Percentiles rank a stretch among this genome's conserved stretches.
phyloP scores from a whole-genome alignment of 2,888 invertebrate species.

The Selenia dentaria region DNA sequence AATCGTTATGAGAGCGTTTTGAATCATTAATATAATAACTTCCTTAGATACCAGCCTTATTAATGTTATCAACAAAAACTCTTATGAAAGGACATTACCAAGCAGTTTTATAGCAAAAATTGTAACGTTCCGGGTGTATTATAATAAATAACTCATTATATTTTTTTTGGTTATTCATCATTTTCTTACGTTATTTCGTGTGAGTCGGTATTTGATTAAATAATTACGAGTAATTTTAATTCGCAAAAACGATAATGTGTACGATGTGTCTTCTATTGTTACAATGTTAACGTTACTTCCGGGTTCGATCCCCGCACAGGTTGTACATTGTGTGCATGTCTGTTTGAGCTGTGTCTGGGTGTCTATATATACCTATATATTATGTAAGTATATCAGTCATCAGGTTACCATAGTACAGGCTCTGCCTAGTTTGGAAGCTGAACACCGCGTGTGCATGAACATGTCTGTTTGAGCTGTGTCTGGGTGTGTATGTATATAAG shows the following conservation, averaged over 20 bases:
- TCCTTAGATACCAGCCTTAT: conserved; percentile 21
- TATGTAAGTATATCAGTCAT: too few species aligned
- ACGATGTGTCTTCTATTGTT: too few species aligned
- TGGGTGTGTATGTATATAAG: too few species aligned
- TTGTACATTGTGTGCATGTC: too few species aligned
- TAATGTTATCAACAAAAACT: conserved; percentile 20
- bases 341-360: too few species aligned
- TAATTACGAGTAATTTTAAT: not conserved
- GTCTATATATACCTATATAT: too few species aligned
- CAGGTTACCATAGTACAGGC: too few species aligned
- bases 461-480: too few species aligned
- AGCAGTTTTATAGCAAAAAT: conserved; percentile 19
- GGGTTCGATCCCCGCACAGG: too few species aligned
- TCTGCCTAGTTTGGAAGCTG: too few species aligned
- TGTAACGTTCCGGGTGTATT: conserved; percentile 24
- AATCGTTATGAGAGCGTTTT: not conserved
- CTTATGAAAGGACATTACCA: conserved; percentile 21
- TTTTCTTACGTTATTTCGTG: not conserved
- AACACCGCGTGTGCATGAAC: too few species aligned
- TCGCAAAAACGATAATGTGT: conserved; percentile 1
- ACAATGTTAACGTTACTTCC: too few species aligned
- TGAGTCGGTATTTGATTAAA: not conserved
- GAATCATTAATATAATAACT: not conserved
- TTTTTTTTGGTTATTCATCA: conserved; percentile 3
- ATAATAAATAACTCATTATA: conserved; percentile 6